A percentile compares a stretch with the other conserved stretches of the same genome.
phyloP scores from a whole-genome alignment of 92 coral and sea anemone species.

The Diadumene lineata region DNA sequence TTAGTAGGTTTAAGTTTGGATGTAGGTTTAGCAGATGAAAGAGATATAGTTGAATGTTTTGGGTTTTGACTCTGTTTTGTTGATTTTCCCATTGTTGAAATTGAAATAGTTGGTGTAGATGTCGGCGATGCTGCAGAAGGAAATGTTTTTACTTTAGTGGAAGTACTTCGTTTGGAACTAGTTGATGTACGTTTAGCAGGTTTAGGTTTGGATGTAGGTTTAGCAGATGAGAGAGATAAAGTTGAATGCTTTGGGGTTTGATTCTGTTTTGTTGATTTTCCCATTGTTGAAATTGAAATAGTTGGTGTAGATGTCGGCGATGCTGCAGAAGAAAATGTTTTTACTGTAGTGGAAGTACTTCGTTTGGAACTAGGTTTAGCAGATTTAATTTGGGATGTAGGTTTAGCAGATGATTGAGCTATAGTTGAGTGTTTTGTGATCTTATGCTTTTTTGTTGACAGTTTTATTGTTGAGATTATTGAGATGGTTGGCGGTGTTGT shows the following conservation, averaged over 20 bases:
- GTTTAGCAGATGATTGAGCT: too few relatives aligned
- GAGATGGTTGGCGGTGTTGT: too few relatives aligned
- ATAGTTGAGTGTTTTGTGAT: too few relatives aligned
- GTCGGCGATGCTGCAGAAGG: neutral
- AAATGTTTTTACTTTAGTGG: neutral
- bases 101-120: neutral
- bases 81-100: neutral
- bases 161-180: neutral
- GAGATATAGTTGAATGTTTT: neutral
- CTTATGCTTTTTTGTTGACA: too few relatives aligned
- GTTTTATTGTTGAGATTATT: too few relatives aligned
- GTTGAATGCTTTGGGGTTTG: too few relatives aligned
- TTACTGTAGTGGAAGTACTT: neutral
- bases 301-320: neutral
- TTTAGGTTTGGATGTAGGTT: neutral
- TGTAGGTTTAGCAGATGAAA: neutral
- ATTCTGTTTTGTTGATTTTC: too few relatives aligned
- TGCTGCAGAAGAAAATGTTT: too few relatives aligned
- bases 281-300: too few relatives aligned
- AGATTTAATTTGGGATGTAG: neutral
- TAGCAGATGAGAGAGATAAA: too few relatives aligned
- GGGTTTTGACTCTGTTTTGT: neutral
- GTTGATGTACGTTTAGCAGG: neutral
- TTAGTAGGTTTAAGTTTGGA: neutral
- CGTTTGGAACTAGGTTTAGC: neutral